Percentiles rank a stretch among this genome's conserved stretches.
Evolutionary conservation across 2,113 vertebrate genomes (phyloP).

Genomic region (Myotis yumanensis): DNA sequence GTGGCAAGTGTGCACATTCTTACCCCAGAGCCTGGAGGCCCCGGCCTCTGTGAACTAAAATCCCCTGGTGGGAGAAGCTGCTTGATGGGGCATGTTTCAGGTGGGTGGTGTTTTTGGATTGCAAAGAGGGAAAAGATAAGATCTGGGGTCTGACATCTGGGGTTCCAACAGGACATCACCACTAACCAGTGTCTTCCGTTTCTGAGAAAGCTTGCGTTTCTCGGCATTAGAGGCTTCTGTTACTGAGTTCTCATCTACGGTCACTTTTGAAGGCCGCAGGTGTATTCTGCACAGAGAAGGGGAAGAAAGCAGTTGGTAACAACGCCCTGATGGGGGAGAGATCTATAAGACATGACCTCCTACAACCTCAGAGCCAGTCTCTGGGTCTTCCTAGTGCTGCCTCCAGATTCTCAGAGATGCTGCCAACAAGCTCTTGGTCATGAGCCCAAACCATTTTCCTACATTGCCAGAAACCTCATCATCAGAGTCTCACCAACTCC

Average conservation of each 20-base stretch:
- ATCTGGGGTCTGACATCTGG: neutral
- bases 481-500: neutral
- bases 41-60: neutral
- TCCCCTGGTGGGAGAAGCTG: neutral
- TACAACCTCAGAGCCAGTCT: neutral
- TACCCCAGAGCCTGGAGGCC: neutral
- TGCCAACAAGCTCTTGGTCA: neutral
- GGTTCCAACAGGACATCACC: neutral
- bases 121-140: neutral
- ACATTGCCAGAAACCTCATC: constrained; percentile 1
- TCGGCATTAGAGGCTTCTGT: neutral
- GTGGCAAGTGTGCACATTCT: neutral
- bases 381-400: neutral
- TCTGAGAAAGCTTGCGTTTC: constrained; percentile 54
- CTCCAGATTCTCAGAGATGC: neutral
- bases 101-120: neutral
- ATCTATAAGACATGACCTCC: neutral
- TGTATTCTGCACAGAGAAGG: constrained; percentile 52
- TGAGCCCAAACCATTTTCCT: neutral
- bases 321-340: neutral
- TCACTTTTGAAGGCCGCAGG: neutral
- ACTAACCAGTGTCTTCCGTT: constrained; percentile 72
- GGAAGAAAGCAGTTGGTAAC: constrained; percentile 31
- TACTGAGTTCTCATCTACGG: neutral
- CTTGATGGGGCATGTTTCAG: neutral